These are phyloP conservation scores for Melipona beecheii DNA, from an alignment of 2,888 invertebrate species.

Conservation along the genomic window DNA sequence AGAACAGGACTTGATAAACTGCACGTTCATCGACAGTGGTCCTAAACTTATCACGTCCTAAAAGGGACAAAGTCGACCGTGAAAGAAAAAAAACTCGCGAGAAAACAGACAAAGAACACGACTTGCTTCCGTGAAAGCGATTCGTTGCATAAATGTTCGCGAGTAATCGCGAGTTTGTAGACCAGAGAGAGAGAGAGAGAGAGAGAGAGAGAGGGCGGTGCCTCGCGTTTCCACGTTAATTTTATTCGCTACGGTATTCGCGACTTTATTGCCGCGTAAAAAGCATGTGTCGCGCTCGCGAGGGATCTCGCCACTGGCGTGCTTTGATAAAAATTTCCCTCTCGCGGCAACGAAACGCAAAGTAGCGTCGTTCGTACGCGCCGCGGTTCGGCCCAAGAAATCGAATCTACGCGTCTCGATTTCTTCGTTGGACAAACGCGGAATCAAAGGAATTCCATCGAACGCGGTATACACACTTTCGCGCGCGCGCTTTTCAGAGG, in stretches of 20 bases:
- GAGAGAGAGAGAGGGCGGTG: background rate
- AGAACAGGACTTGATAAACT: too few relatives aligned
- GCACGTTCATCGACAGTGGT: too few relatives aligned
- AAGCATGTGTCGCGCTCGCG: background rate
- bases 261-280: slow-evolving; percentile 14
- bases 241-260: slow-evolving; percentile 11
- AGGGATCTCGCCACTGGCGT: background rate
- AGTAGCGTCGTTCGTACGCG: too few relatives aligned
- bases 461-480: slow-evolving; percentile 2
- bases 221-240: slow-evolving; percentile 22
- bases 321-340: slow-evolving; percentile 34
- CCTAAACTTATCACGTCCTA: background rate
- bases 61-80: background rate
- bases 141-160: background rate
- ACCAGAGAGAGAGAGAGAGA: background rate
- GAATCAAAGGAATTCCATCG: slow-evolving; percentile 39
- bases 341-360: background rate
- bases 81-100: background rate
- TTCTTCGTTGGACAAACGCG: slow-evolving; percentile 49
- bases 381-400: slow-evolving; percentile 1
- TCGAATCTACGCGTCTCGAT: slow-evolving; percentile 41
- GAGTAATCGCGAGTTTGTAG: background rate
- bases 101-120: too few relatives aligned
- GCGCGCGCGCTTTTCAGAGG: background rate
- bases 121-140: background rate